phyloP scores from a whole-genome alignment of 2,888 invertebrate genomes.

The Tuberolachnus salignus region DNA sequence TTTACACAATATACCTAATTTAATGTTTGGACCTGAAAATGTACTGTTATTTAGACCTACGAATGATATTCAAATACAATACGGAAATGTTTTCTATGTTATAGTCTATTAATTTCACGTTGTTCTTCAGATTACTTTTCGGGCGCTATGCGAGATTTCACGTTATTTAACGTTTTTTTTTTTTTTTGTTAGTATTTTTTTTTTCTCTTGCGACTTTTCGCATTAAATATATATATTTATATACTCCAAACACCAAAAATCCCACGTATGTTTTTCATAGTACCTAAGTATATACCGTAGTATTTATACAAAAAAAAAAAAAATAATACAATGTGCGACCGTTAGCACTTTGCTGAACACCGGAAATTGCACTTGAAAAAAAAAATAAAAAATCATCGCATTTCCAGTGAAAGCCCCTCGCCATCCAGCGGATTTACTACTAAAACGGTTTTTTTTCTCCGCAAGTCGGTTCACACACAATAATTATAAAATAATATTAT shows the following conservation, averaged over 20 bases:
- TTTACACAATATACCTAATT: not conserved
- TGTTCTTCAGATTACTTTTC: not conserved
- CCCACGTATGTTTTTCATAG: conserved; percentile 27
- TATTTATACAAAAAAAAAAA: not conserved
- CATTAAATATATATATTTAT: conserved; percentile 3
- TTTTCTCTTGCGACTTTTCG: conserved; percentile 6
- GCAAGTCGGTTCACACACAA: conserved; percentile 16
- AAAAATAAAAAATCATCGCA: conserved; percentile 4
- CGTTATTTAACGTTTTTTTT: not conserved
- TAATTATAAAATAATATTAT: not conserved
- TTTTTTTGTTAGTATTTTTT: no score
- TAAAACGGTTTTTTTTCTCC: conserved; percentile 12
- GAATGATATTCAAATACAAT: not conserved
- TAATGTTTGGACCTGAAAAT: not conserved
- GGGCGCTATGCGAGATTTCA: not conserved
- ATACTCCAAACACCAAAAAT: conserved; percentile 19
- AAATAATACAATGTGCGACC: not conserved
- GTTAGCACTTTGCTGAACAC: conserved; percentile 36
- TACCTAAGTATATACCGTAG: not conserved
- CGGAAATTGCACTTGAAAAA: conserved; percentile 27
- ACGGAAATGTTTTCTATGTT: not conserved
- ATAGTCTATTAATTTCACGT: not conserved
- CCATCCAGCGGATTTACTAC: not conserved
- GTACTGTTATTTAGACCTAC: not conserved
- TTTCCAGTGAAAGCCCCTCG: conserved; percentile 40